Conservation (phyloP, 2,888 invertebrate species). For the Dexiosoma caninum region DNA sequence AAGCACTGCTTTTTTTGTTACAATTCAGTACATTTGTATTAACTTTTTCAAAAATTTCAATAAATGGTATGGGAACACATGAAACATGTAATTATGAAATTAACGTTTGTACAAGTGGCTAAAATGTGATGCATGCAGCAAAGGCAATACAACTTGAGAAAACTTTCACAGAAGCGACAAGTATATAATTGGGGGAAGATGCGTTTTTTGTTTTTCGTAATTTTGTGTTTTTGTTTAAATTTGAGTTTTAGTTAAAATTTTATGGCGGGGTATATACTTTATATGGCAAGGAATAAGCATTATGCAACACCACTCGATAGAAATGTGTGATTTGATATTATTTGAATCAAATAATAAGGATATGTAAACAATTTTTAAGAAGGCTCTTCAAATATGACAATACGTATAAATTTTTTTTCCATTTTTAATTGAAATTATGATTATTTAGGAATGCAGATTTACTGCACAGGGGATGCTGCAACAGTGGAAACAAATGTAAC, state of each 20-base stretch:
- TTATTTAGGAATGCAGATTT: conserved; percentile 20
- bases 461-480: background rate
- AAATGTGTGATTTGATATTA: background rate
- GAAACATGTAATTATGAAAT: conserved; percentile 77
- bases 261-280: conserved; percentile 41
- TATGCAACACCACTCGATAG: background rate
- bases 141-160: conserved; percentile 26
- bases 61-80: conserved; percentile 68
- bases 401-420: conserved; percentile 18
- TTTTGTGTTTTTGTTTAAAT: background rate
- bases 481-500: too few species aligned
- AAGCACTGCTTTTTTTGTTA: background rate
- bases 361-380: conserved; percentile 46
- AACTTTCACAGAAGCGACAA: conserved; percentile 25
- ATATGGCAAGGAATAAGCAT: background rate
- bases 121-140: conserved; percentile 61
- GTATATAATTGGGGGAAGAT: conserved; percentile 50
- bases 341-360: conserved; percentile 59
- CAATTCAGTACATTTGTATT: conserved; percentile 16
- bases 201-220: background rate
- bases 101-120: conserved; percentile 74
- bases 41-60: background rate
- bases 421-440: conserved; percentile 43
- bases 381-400: conserved; percentile 51
- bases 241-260: background rate